Percentiles rank a stretch among this genome's conserved stretches.
Evolutionary conservation across 2,888 invertebrate species (phyloP).

Genomic region (Chrysopilus asiliformis): DNA sequence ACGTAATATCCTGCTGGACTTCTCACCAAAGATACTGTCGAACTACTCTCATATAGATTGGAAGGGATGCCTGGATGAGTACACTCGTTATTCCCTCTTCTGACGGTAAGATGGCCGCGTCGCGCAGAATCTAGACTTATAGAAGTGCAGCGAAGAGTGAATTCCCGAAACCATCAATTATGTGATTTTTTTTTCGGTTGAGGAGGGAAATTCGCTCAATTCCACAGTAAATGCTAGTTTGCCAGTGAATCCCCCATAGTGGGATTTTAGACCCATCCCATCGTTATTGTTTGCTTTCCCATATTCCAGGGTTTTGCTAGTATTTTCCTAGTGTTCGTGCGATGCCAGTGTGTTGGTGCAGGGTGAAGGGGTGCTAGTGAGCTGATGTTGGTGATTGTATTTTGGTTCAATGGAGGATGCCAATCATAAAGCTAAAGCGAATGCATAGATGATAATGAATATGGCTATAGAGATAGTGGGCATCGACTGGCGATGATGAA

Average conservation of each 20-base stretch:
- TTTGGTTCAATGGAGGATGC: conserved; percentile 32
- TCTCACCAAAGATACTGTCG: too few species aligned
- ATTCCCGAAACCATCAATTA: conserved; percentile 1
- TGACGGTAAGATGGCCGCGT: too few species aligned
- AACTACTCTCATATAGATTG: too few species aligned
- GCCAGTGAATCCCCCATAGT: too few species aligned
- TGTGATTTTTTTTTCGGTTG: too few species aligned
- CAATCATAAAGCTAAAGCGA: conserved; percentile 21
- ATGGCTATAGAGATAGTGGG: background rate
- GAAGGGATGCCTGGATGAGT: too few species aligned
- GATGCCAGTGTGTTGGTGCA: conserved; percentile 18
- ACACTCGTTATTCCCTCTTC: too few species aligned
- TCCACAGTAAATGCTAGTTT: too few species aligned
- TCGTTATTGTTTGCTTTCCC: conserved; percentile 9
- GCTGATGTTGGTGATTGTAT: background rate
- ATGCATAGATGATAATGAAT: background rate
- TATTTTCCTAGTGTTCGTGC: conserved; percentile 17
- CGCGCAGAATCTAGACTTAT: too few species aligned
- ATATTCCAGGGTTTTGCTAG: conserved; percentile 4
- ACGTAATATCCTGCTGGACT: too few species aligned
- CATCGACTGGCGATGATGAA: conserved; percentile 3
- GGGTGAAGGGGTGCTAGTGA: background rate
- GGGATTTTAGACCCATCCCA: conserved; percentile 8
- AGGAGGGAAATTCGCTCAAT: too few species aligned
- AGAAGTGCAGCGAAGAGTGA: background rate